Conservation (phyloP, 2,888 invertebrate genomes). For the Masnerella sp. region DNA sequence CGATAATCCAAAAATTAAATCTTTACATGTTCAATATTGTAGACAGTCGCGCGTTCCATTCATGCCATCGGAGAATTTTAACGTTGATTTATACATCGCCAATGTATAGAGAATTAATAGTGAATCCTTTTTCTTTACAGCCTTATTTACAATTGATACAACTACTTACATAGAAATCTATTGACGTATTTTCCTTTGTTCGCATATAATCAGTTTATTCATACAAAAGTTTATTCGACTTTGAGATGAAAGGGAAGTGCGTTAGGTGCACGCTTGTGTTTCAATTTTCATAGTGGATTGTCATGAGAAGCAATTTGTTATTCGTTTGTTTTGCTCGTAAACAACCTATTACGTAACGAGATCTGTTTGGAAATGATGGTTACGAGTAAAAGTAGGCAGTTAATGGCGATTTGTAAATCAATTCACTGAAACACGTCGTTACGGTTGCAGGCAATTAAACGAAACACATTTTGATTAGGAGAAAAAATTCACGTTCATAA, state of each 20-base stretch:
- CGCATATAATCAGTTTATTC: slow-evolving; percentile 58
- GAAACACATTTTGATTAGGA: no score
- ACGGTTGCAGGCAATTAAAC: no score
- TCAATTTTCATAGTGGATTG: slow-evolving; percentile 37
- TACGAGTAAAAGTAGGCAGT: no score
- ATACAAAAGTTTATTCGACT: slow-evolving; percentile 65
- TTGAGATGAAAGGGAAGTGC: slow-evolving; percentile 64
- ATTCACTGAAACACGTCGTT: no score
- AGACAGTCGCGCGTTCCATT: slow-evolving; percentile 21
- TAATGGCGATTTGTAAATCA: no score
- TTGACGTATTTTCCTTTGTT: slow-evolving; percentile 62
- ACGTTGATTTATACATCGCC: slow-evolving; percentile 49
- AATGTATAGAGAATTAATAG: slow-evolving; percentile 54
- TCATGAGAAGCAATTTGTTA: slow-evolving; percentile 33
- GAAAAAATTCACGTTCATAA: no score
- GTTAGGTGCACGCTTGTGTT: slow-evolving; percentile 62
- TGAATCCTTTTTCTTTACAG: slow-evolving; percentile 65
- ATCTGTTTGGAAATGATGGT: no score
- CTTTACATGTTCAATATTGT: no score
- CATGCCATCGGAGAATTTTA: slow-evolving; percentile 27
- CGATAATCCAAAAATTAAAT: no score
- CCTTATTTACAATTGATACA: slow-evolving; percentile 68
- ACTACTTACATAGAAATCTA: slow-evolving; percentile 64
- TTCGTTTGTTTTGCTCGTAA: not conserved
- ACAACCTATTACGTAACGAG: no score